Evolutionary conservation across 64 coral and sea anemone species (phyloP), one percentile per base, ranked within the genome.

Genomic region (Trachythela sp.): DNA sequence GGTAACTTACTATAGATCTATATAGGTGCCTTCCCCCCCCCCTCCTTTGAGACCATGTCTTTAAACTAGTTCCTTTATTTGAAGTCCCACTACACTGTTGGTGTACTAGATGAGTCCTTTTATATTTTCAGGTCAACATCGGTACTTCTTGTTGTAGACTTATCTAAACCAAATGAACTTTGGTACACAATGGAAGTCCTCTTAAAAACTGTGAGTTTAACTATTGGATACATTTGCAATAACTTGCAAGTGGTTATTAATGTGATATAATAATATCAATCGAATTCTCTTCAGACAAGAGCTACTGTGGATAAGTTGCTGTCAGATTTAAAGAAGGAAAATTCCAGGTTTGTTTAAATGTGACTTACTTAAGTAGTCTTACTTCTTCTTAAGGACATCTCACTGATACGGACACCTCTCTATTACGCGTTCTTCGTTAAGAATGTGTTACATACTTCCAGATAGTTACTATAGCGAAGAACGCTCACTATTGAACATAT

Each of bases 101-200:
- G 22, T 15, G 0, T 64, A n/a, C 8, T 27, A 64, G 15, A 64
- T 64, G 26, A 64, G 8, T 20, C 26, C 1, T n/a, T 20, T 64
- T 6, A 45, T 9, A 20, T 5, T 64, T 26, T 26, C 56, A 97
- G 95, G 39, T 88, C 83, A 42, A 83, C 92, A 41, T 84, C 92
- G 36, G 85, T 97, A 77, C 86, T 86, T 40, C 84, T 97, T 43
- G 90, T 97, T 1, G 24, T 97, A n/a, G 95, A 97, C 86, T 86
- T 97, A 64, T 97, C 95, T 40, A 40, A 90, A 77, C 95, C 95
- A 60, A 92, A 89, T 88, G 95, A 97, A 77, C 72, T 97, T 58
- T 92, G 93, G 90, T 35, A 92, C 24, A 97, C 92, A 4, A 89
- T 97, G 90, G 95, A 97, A 83, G 94, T 93, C 48, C 91, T 97